These are phyloP conservation scores for Arctia plantaginis DNA, from an alignment of 2,888 invertebrate genomes.

Conservation along the genomic window DNA sequence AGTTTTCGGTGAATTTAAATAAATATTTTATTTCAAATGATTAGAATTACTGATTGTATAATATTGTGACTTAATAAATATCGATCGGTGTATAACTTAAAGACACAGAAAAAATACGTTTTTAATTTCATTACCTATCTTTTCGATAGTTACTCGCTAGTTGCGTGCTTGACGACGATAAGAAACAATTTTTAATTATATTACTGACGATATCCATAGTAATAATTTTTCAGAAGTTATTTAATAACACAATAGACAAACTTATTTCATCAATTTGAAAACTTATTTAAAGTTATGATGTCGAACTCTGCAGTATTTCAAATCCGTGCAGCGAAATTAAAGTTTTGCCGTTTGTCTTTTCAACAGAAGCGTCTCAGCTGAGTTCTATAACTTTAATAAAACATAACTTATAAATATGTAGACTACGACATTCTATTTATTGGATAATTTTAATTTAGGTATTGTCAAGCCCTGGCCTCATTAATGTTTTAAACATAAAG, in stretches of 20 bases:
- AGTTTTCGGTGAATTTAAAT: background rate
- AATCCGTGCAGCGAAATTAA: slow-evolving; percentile 32
- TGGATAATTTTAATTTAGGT: background rate
- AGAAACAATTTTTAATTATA: background rate
- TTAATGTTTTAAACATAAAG: background rate
- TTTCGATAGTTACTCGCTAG: background rate
- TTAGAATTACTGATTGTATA: background rate
- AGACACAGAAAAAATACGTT: too few relatives aligned
- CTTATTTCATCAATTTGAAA: slow-evolving; percentile 46
- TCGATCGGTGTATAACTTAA: too few relatives aligned
- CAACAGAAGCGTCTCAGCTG: slow-evolving; percentile 25
- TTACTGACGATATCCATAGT: background rate
- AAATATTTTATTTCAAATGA: background rate
- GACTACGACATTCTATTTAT: background rate
- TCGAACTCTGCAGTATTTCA: slow-evolving; percentile 38
- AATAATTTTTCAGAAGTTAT: background rate
- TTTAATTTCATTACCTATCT: too few relatives aligned
- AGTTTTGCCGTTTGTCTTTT: slow-evolving; percentile 45
- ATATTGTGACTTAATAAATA: background rate
- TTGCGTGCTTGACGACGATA: background rate
- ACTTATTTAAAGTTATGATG: slow-evolving; percentile 33
- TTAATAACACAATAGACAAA: slow-evolving; percentile 16
- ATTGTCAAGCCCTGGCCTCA: background rate
- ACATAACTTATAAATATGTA: slow-evolving; percentile 6
- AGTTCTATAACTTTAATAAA: slow-evolving; percentile 34